Evolutionary conservation across 2,888 invertebrate species (phyloP), one percentile per base, ranked within the genome.

Genomic region (Dyspetes luteomarginatus): DNA sequence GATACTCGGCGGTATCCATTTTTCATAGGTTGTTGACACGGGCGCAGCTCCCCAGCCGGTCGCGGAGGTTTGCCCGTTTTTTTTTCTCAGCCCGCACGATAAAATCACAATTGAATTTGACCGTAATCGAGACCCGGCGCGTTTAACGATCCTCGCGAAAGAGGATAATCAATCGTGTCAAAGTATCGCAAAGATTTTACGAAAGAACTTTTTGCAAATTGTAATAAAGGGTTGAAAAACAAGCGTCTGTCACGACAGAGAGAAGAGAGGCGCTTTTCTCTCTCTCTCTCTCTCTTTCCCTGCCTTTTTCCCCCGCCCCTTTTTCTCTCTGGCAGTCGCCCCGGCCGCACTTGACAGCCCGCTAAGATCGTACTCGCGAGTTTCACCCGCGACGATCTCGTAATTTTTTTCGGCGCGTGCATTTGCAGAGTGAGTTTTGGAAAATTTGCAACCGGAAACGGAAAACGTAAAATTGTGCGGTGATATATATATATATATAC

Each of bases 21-120:
- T 89, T 89, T 88, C 89, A 88, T 88, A 88, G 89, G 89, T 90
- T 89, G 89, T 90, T 89, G 89, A 90, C 89, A 89, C 89, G 90
- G 88, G 84, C 77, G 56, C 85, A 88, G 88, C 85, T 88, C 86
- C 79, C 88, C 88, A 89, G 89, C 89, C 89, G 89, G 89, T 89
- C 36, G 65, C 60, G 36, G 80, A 87, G 88, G 88, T 88, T 86
- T 87, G 86, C 86, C 17, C 17, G 88, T 88, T 83, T 36, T 87
- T 89, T 89, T 87, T 86, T n/a, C n/a, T 85, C 86, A 84, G 85
- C 84, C 85, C 74, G 85, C 52, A 62, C 85, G 86, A 86, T 83
- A 78, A 83, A 75, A 73, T 77, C 76, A 79, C 56, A 79, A 85
- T 83, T 80, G 65, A 74, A 73, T 84, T n/a, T 65, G 81, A 58